phyloP scores from a whole-genome alignment of 2,888 invertebrate species.

The Thelaira solivaga region DNA sequence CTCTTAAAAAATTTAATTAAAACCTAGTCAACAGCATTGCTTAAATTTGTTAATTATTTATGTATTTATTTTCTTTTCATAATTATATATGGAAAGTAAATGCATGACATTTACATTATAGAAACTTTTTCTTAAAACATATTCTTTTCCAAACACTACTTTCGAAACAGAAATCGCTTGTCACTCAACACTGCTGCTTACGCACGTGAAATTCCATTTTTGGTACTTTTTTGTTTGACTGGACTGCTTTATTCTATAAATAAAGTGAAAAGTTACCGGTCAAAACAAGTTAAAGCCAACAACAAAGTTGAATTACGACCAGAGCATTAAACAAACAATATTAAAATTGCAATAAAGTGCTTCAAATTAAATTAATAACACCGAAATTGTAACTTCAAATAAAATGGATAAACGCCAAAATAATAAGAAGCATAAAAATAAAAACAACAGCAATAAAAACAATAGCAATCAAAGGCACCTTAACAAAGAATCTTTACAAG shows the following conservation, averaged over 20 bases:
- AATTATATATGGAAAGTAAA: no score
- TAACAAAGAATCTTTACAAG: background rate
- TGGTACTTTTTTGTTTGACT: conserved; percentile 47
- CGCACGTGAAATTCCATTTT: conserved; percentile 48
- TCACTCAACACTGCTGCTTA: background rate
- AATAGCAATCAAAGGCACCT: background rate
- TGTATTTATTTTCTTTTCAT: no score
- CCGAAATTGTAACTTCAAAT: background rate
- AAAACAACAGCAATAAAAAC: conserved; percentile 48
- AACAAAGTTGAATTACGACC: background rate
- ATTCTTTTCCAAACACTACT: background rate
- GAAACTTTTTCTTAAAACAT: no score
- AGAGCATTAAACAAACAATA: background rate
- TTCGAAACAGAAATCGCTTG: background rate
- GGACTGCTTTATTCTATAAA: conserved; percentile 28
- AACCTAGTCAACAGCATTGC: no score
- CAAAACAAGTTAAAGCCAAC: conserved; percentile 8
- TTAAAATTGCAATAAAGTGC: background rate
- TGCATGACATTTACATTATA: no score
- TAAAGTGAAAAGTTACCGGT: conserved; percentile 31
- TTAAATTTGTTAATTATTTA: no score
- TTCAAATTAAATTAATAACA: background rate
- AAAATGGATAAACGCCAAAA: conserved; percentile 59
- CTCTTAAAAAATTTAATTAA: background rate
- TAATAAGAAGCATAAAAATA: conserved; percentile 55